Percentiles rank a stretch among this genome's conserved stretches.
Evolutionary conservation across 2,797 vertebrate species (phyloP).

Genomic region (Acanthiza pusilla): DNA sequence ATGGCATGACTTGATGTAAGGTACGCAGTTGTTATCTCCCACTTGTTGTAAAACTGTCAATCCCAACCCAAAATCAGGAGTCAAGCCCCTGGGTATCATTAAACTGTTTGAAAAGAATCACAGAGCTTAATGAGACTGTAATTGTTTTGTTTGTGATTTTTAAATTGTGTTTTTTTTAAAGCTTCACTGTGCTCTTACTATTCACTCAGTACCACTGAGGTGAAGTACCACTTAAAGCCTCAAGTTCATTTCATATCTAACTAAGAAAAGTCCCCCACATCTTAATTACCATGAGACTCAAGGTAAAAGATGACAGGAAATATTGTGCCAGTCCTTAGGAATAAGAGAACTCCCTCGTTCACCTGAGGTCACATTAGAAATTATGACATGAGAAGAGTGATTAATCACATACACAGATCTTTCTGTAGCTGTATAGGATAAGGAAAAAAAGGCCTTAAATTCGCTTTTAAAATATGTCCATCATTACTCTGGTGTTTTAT

Average conservation of each 20-base stretch:
- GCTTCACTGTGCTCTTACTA: background rate
- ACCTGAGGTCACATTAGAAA: background rate
- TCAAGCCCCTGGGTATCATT: background rate
- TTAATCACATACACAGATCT: background rate
- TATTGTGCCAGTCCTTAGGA: background rate
- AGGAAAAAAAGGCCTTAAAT: background rate
- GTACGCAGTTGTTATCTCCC: background rate
- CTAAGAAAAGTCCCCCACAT: background rate
- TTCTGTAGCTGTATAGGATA: background rate
- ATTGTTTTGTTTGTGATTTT: background rate
- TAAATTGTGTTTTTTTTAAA: background rate
- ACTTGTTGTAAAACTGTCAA: background rate
- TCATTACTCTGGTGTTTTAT: background rate
- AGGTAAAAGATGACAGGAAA: background rate
- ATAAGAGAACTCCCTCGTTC: background rate
- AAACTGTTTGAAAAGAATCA: background rate
- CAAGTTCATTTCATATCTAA: background rate
- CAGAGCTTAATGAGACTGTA: background rate
- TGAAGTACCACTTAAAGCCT: background rate
- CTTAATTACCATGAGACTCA: background rate
- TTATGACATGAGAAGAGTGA: background rate
- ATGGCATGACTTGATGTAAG: background rate
- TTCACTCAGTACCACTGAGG: background rate
- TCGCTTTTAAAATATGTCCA: background rate
- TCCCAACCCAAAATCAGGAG: background rate